Evolutionary conservation across 2,888 invertebrate species (phyloP), one percentile per base, ranked within the genome.

Genomic region (Cantharis lateralis): DNA sequence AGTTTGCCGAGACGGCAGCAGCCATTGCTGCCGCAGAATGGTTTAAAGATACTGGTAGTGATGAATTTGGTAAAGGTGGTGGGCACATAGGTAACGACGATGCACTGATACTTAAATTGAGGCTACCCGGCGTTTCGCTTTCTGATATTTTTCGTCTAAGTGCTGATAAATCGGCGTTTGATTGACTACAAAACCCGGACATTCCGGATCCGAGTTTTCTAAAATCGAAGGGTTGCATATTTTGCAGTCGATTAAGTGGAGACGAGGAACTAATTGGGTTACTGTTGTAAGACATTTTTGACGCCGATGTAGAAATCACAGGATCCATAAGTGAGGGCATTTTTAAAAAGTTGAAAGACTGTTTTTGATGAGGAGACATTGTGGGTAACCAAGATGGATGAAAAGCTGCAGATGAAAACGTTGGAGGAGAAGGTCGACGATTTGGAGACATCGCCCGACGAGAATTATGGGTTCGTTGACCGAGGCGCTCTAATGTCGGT

Each of bases 191-290:
- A 83, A 90, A 89, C 84, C 93, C 90, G 79, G 92, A 91, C 3
- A 91, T 84, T 9, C 91, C 91, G 81, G 92, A 91, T 77, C 93
- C 92, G 74, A 94, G 89, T 86, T 96, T 96, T 28, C 97, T 92
- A 86, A 95, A 97, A 87, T 98, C 97, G 87, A 97, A 97, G 0
- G 98, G 97, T 86, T 98, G 97, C 97, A 98, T 97, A 84, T 94
- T 97, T 89, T 97, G 97, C 69, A 98, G 90, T 84, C 96, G 93
- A 87, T 95, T 96, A 80, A 98, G 89, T 3, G 98, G 97, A 10
- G 95, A 95, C 85, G 92, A 91, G 86, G 91, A 91, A 87, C 85
- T 85, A 24, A 92, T 87, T 64, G 93, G 92, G 61, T 74, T 74
- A 88, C 93, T 93, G 84, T 91, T 90, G 69, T 88, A 89, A 28